Base-by-base conservation (phyloP, 2,113 vertebrate species). In the Thinocorus orbignyianus region DNA sequence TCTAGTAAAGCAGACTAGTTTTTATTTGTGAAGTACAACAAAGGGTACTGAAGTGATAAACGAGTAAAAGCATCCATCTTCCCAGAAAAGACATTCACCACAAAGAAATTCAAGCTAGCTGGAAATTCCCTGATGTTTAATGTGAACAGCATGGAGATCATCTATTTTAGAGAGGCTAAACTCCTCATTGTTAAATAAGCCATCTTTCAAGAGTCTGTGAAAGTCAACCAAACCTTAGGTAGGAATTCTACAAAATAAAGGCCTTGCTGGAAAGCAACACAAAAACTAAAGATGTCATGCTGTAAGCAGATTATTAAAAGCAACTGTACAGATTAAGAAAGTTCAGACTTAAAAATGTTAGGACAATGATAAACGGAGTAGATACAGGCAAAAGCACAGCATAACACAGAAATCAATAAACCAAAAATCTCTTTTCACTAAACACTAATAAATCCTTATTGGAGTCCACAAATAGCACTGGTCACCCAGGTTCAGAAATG, bases 191-290 rank as follows among this genome's bases (percentile, higher is more conserved):
- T n/a, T 90, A 76, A 87, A 81, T 26, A 91, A 95, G 41, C 26
- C 41, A 37, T 85, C 78, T 70, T 88, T 76, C 4, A 2, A 81
- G 61, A 92, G 68, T 41, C 49, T 49, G 25, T 83, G 72, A 57
- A 88, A 96, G 69, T 52, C 64, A 89, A 77, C 19, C 70, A 96
- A 88, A 90, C 14, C 33, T 57, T 41, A 90, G 52, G 84, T 81
- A 89, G 77, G 51, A 89, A 76, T 86, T 88, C 57, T 69, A 60
- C 61, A 81, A 93, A 93, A 93, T 74, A 86, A 86, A 96, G 93
- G 41, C 17, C 69, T 86, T 74, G 33, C 31, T 83, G 37, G 52
- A 87, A 95, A 95, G 72, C n/a, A 86, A 86, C 13, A 74, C 8
- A 69, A 82, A 86, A 88, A 6, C 25, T 42, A 23, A 64, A 91